These are phyloP conservation scores for Catharus bicknelli DNA, from an alignment of 2,113 vertebrate species.

Conservation along the genomic window DNA sequence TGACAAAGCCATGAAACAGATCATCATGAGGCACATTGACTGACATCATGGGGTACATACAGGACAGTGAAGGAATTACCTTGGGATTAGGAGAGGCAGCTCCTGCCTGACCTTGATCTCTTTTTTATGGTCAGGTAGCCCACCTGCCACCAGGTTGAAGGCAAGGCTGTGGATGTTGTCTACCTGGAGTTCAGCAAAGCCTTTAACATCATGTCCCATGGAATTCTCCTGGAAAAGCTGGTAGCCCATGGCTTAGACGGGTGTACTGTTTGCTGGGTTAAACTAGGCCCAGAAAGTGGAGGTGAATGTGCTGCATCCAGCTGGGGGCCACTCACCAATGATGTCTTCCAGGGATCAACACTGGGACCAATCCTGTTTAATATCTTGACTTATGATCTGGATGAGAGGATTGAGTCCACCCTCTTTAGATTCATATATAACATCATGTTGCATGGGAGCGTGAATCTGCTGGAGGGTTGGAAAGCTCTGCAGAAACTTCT, in stretches of 20 bases:
- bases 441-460: rapidly evolving
- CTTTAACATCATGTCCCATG: rapidly evolving
- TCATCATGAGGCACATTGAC: background rate
- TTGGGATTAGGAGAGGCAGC: background rate
- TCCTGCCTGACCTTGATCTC: background rate
- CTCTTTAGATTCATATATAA: background rate
- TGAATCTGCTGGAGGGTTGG: background rate
- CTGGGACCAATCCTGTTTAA: background rate
- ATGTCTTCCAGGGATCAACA: background rate
- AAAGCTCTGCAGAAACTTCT: background rate
- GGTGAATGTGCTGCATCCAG: background rate
- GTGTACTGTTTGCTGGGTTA: background rate
- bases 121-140: background rate
- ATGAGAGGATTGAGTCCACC: background rate
- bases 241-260: rapidly evolving
- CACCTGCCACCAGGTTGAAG: background rate
- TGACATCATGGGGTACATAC: background rate
- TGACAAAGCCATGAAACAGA: background rate
- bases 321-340: rapidly evolving
- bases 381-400: background rate
- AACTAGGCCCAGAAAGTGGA: rapidly evolving
- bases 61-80: background rate
- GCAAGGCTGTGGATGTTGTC: background rate
- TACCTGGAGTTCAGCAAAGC: background rate
- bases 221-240: too few species aligned